phyloP scores from a whole-genome alignment of 92 coral and sea anemone species.

The Muricea muricata region DNA sequence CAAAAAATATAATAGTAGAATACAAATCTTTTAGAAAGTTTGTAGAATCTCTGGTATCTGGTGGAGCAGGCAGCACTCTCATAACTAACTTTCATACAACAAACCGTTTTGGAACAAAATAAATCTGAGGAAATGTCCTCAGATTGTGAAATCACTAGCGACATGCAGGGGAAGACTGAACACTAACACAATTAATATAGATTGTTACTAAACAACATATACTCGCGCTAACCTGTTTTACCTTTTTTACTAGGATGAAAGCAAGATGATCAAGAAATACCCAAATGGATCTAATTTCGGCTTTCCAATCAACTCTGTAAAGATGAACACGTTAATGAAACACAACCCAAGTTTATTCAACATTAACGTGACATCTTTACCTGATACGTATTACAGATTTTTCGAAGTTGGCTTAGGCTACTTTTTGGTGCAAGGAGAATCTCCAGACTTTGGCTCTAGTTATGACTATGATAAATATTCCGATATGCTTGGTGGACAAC shows the following conservation, averaged over 20 bases:
- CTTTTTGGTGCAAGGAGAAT: constrained; percentile 75
- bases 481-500: constrained; percentile 74
- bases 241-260: constrained; percentile 65
- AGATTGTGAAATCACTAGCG: no score
- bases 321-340: constrained; percentile 72
- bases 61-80: no score
- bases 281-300: constrained; percentile 77
- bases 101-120: no score
- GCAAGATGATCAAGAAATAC: constrained; percentile 62
- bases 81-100: no score
- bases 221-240: no score
- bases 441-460: constrained; percentile 30
- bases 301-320: constrained; percentile 73
- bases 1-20: no score
- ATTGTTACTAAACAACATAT: no score
- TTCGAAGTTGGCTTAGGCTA: constrained; percentile 84
- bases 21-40: no score
- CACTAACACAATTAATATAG: no score
- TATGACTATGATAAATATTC: constrained; percentile 63
- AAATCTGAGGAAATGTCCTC: no score
- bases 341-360: constrained; percentile 68
- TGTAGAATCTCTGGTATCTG: no score
- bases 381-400: constrained; percentile 83
- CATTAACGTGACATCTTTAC: constrained; percentile 40
- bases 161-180: no score